These are phyloP conservation scores for Drosophila obscura DNA, from an alignment of 1,140 invertebrate species.

Conservation along the genomic window DNA sequence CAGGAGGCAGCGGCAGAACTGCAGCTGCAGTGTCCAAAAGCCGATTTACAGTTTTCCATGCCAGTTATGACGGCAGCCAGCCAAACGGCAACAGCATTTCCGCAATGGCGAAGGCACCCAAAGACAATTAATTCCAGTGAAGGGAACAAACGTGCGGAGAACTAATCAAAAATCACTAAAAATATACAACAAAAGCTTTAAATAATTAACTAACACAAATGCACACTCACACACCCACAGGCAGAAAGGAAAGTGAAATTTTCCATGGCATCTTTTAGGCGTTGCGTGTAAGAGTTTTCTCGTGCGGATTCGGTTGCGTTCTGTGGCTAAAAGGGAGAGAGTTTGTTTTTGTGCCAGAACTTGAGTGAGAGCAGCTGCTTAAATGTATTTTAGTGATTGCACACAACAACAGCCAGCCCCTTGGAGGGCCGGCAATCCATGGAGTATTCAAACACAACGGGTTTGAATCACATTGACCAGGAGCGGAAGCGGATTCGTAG, in stretches of 20 bases:
- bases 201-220: background rate
- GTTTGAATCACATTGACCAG: conserved; percentile 72
- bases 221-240: background rate
- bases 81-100: conserved; percentile 67
- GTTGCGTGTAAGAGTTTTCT: conserved; percentile 57
- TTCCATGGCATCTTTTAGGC: conserved; percentile 76
- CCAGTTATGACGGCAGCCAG: conserved; percentile 78
- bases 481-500: conserved; percentile 23
- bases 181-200: background rate
- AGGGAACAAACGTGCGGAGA: conserved; percentile 1
- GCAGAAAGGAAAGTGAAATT: conserved; percentile 65
- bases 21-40: conserved; percentile 73
- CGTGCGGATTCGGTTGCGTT: conserved; percentile 17
- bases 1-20: conserved; percentile 37
- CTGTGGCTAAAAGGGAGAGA: background rate
- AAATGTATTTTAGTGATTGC: conserved; percentile 83
- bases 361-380: conserved; percentile 70
- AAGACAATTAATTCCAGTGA: background rate
- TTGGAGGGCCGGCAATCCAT: conserved; percentile 83
- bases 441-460: conserved; percentile 82
- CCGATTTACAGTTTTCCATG: conserved; percentile 80
- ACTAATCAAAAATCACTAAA: background rate
- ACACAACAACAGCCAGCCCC: conserved; percentile 79
- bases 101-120: conserved; percentile 33
- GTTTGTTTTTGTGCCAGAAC: conserved; percentile 25